Percentiles rank a stretch among this genome's conserved stretches.
These are phyloP conservation scores for Conus ventricosus DNA, from an alignment of 1,140 invertebrate species.

Conservation along the genomic window DNA sequence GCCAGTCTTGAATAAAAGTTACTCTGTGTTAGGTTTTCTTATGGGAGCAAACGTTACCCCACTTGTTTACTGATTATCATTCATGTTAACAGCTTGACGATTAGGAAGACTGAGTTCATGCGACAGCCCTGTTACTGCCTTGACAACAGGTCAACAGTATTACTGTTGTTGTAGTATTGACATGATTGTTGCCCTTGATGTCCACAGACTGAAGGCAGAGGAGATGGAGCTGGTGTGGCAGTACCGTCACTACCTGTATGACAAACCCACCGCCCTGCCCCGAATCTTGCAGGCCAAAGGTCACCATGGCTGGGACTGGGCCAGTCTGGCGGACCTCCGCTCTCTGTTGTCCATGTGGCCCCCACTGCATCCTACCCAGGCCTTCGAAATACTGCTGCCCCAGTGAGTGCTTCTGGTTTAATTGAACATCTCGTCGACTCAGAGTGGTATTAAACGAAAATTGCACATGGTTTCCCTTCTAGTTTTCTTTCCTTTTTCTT, in stretches of 20 bases:
- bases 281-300: constrained; percentile 87
- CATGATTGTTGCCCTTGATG: neutral
- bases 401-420: constrained; percentile 79
- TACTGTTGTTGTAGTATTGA: constrained; percentile 4
- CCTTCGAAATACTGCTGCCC: constrained; percentile 92
- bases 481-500: too few relatives aligned
- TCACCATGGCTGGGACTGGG: constrained; percentile 82
- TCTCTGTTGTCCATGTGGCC: constrained; percentile 88
- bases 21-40: too few relatives aligned
- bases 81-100: constrained; percentile 58
- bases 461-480: too few relatives aligned
- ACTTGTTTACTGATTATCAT: too few relatives aligned
- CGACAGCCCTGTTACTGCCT: constrained; percentile 88
- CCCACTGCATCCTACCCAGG: constrained; percentile 88
- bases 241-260: constrained; percentile 91
- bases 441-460: too few relatives aligned
- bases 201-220: constrained; percentile 69
- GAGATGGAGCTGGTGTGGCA: constrained; percentile 92
- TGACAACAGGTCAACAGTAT: constrained; percentile 83
- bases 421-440: neutral
- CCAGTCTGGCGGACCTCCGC: constrained; percentile 89
- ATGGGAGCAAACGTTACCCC: too few relatives aligned
- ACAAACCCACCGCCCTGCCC: constrained; percentile 89
- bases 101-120: constrained; percentile 84
- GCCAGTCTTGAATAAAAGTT: too few relatives aligned